Conservation (phyloP, 2,797 vertebrate species). For the Dicrostonyx torquatus region DNA sequence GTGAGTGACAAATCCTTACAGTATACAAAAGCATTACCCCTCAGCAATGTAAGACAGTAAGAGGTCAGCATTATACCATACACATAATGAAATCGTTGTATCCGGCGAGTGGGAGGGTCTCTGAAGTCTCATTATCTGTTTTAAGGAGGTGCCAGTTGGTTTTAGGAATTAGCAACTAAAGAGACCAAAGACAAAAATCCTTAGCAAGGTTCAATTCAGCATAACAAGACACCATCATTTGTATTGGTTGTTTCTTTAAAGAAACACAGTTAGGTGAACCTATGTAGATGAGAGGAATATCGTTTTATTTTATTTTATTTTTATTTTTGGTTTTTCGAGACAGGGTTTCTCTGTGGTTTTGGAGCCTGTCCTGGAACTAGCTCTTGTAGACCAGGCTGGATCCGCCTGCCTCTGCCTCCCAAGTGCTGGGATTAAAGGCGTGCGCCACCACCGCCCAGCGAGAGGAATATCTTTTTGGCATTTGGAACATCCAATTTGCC, state of each 20-base stretch:
- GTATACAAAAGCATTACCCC: too few species aligned
- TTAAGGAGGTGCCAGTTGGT: not conserved
- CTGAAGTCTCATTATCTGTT: not conserved
- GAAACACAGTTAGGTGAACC: not conserved
- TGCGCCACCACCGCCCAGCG: too few species aligned
- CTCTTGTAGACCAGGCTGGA: too few species aligned
- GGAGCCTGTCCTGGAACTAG: too few species aligned
- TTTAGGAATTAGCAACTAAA: not conserved
- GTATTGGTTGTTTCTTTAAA: not conserved
- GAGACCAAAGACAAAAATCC: not conserved
- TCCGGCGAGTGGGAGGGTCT: not conserved
- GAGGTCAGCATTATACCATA: not conserved
- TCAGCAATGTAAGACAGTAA: not conserved
- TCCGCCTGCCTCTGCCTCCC: too few species aligned
- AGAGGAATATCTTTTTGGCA: too few species aligned
- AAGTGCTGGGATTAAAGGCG: too few species aligned
- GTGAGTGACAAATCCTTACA: too few species aligned
- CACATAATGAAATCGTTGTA: not conserved
- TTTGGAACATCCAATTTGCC: not conserved
- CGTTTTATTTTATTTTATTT: too few species aligned
- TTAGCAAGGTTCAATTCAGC: not conserved
- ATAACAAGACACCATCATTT: not conserved
- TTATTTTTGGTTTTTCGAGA: too few species aligned
- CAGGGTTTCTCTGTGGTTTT: too few species aligned
- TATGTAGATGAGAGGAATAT: not conserved